Evolutionary conservation across 2,888 invertebrate genomes (phyloP).

Genomic region (Stramonita haemastoma): DNA sequence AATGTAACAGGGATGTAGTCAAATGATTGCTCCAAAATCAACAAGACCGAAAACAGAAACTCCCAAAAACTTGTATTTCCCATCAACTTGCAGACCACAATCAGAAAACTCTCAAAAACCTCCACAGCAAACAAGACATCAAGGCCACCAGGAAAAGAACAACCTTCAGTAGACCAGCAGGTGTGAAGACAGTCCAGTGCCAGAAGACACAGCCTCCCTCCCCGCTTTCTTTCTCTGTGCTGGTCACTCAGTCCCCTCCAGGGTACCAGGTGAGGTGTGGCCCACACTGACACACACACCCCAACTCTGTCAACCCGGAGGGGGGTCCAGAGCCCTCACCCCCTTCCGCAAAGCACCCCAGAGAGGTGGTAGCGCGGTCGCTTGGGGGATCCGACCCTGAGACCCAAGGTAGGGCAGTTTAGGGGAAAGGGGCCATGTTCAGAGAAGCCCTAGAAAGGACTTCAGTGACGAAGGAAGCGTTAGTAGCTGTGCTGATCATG

Average conservation of each 20-base stretch:
- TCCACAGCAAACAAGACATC: no score
- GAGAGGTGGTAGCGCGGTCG: conserved; percentile 10
- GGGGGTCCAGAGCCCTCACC: conserved; percentile 26
- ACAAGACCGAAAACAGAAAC: no score
- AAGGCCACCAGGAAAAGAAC: background rate
- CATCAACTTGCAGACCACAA: no score
- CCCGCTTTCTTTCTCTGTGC: background rate
- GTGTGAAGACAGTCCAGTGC: no score
- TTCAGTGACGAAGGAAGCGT: conserved; percentile 26
- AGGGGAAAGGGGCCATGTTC: background rate
- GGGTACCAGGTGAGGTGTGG: conserved; percentile 27
- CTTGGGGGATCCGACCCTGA: conserved; percentile 28
- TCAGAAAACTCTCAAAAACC: no score
- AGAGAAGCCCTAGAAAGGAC: conserved; percentile 20
- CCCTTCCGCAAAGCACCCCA: conserved; percentile 13
- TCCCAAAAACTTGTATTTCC: no score
- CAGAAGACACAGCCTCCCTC: background rate
- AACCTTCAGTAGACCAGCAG: background rate
- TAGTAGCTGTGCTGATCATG: background rate
- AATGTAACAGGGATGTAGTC: no score
- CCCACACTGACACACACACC: conserved; percentile 22
- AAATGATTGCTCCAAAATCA: no score
- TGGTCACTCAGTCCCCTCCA: conserved; percentile 16
- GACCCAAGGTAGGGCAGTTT: conserved; percentile 18
- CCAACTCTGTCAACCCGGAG: conserved; percentile 26